Evolutionary conservation across 2,888 invertebrate genomes (phyloP).

Genomic region (Drosophila diplacantha): DNA sequence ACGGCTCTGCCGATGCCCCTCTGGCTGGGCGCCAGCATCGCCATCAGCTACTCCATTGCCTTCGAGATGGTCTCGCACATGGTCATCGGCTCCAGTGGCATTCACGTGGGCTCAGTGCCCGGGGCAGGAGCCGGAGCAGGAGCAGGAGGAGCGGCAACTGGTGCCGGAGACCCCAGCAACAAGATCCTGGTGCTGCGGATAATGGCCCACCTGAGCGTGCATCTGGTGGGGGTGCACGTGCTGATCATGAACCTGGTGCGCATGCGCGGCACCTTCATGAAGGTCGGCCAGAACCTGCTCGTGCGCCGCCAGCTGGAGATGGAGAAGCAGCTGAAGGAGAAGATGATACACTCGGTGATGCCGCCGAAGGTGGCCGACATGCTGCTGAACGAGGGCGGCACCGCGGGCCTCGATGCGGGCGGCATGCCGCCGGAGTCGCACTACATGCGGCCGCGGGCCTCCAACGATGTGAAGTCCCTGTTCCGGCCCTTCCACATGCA

Average conservation of each 20-base stretch:
- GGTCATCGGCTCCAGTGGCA: slow-evolving; percentile 78
- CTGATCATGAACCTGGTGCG: slow-evolving; percentile 94
- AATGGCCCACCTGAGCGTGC: slow-evolving; percentile 91
- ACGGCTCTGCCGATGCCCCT: slow-evolving; percentile 95
- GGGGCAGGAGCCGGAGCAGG: neutral
- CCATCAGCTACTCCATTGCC: slow-evolving; percentile 88
- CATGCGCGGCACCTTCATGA: slow-evolving; percentile 97
- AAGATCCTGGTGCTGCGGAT: slow-evolving; percentile 84
- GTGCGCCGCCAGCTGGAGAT: slow-evolving; percentile 93
- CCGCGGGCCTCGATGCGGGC: slow-evolving; percentile 70
- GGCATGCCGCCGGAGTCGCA: slow-evolving; percentile 62
- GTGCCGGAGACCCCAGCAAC: slow-evolving; percentile 78
- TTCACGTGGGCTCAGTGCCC: slow-evolving; percentile 66
- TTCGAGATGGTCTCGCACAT: slow-evolving; percentile 86
- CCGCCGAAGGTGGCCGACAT: slow-evolving; percentile 94
- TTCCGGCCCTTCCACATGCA: slow-evolving; percentile 98
- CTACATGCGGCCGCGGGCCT: slow-evolving; percentile 72
- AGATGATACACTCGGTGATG: slow-evolving; percentile 99
- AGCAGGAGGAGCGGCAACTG: neutral
- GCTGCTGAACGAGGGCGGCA: slow-evolving; percentile 85
- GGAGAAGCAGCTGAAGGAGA: slow-evolving; percentile 96
- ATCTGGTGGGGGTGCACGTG: slow-evolving; percentile 94
- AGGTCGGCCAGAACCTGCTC: slow-evolving; percentile 94
- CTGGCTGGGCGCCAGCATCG: slow-evolving; percentile 89
- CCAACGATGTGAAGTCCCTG: slow-evolving; percentile 84